Evolutionary conservation across 2,797 vertebrate genomes (phyloP).

Genomic region (Rousettus madagascariensis): DNA sequence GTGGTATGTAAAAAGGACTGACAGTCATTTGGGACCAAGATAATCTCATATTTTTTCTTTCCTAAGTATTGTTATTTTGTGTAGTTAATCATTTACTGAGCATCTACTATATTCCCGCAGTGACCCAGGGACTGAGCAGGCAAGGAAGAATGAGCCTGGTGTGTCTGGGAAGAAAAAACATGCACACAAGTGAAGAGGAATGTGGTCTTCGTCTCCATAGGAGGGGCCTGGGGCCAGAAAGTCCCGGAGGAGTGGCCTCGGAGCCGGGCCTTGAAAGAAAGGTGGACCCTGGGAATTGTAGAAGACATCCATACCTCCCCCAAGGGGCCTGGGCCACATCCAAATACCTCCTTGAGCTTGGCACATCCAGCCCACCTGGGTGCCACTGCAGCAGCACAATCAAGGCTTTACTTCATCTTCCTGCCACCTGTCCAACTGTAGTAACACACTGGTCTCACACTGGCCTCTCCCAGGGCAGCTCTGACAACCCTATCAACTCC

Average conservation of each 20-base stretch:
- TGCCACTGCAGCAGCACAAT: rapidly evolving
- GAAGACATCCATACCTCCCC: background rate
- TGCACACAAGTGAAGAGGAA: background rate
- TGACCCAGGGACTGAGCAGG: background rate
- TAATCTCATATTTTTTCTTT: background rate
- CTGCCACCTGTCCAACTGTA: background rate
- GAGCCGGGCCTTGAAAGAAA: background rate
- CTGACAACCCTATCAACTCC: no score
- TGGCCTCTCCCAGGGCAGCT: background rate
- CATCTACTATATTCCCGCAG: background rate
- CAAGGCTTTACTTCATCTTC: background rate
- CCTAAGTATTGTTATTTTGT: background rate
- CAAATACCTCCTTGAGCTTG: background rate
- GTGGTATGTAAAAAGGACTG: background rate
- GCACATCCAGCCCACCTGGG: background rate
- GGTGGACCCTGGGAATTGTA: background rate
- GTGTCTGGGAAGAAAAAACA: background rate
- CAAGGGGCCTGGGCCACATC: background rate
- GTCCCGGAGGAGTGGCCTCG: background rate
- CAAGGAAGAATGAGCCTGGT: background rate
- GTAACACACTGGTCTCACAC: background rate
- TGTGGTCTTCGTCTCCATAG: background rate
- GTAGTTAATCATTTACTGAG: background rate
- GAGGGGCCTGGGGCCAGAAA: background rate
- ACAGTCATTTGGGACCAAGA: background rate